phyloP scores from a whole-genome alignment of 2,888 invertebrate genomes.

The Orthosia incerta region DNA sequence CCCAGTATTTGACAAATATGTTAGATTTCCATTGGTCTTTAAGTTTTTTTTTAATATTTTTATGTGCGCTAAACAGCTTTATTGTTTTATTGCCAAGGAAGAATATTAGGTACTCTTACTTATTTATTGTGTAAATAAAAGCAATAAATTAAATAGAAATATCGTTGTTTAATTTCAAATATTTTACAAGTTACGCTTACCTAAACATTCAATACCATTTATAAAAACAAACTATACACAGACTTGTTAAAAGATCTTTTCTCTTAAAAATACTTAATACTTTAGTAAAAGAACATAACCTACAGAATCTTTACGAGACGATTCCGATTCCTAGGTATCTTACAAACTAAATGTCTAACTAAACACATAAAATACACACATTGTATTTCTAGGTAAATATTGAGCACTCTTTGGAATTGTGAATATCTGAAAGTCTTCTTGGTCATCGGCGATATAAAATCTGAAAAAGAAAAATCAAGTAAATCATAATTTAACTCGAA shows the following conservation, averaged over 20 bases:
- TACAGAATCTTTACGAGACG: slow-evolving; percentile 3
- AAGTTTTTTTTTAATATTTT: slow-evolving; percentile 47
- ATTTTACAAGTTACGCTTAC: slow-evolving; percentile 37
- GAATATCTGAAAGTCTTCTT: slow-evolving; percentile 6
- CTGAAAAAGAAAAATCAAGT: slow-evolving; percentile 45
- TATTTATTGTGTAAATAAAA: slow-evolving; percentile 85
- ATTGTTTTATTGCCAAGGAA: slow-evolving; percentile 63
- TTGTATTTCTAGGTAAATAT: slow-evolving; percentile 26
- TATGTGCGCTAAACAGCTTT: slow-evolving; percentile 54
- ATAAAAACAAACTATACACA: neutral
- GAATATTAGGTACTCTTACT: slow-evolving; percentile 58
- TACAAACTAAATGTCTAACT: neutral
- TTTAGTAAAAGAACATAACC: neutral
- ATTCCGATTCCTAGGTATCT: slow-evolving; percentile 8
- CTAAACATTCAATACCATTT: neutral
- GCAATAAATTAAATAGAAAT: slow-evolving; percentile 69
- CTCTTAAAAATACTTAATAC: neutral
- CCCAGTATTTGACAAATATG: slow-evolving; percentile 18
- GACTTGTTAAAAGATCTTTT: neutral
- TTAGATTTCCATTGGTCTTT: slow-evolving; percentile 16
- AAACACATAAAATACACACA: neutral
- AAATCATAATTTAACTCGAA: neutral
- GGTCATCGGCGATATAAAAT: slow-evolving; percentile 45
- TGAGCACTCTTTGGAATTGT: slow-evolving; percentile 30
- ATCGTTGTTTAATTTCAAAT: slow-evolving; percentile 57